Evolutionary conservation across 2,113 vertebrate species (phyloP).

Genomic region (Chrysochloris asiatica): DNA sequence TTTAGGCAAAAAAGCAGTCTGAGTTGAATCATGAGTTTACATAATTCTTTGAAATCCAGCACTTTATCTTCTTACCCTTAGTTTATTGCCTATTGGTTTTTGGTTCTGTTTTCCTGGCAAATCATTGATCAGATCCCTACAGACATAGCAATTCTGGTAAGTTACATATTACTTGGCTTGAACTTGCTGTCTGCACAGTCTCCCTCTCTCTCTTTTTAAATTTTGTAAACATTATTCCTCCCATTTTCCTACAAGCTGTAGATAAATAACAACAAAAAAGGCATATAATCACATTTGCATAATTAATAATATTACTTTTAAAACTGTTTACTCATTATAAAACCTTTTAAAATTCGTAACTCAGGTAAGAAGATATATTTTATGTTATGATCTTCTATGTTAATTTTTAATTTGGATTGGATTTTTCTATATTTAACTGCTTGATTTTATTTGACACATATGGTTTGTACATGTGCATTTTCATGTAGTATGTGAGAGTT

Average conservation of each 20-base stretch:
- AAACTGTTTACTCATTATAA: not conserved
- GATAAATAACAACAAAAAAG: not conserved
- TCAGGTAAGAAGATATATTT: not conserved
- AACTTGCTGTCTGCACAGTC: not conserved
- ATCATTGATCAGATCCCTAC: constrained; percentile 29
- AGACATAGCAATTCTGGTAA: constrained; percentile 45
- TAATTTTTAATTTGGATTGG: not conserved
- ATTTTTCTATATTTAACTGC: not conserved
- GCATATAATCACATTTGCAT: too few species aligned
- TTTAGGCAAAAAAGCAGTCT: not conserved
- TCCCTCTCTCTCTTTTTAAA: not conserved
- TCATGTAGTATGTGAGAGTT: not conserved
- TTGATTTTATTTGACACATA: not conserved
- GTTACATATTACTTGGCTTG: constrained; percentile 42
- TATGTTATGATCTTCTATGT: not conserved
- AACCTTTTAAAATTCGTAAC: not conserved
- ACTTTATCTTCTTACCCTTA: not conserved
- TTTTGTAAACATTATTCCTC: constrained; percentile 1
- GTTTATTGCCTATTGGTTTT: constrained; percentile 35
- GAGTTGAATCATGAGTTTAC: not conserved
- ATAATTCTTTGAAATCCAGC: not conserved
- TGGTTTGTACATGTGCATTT: not conserved
- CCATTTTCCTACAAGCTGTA: not conserved
- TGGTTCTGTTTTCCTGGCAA: constrained; percentile 25
- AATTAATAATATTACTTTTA: not conserved